Conservation (phyloP, 1,140 invertebrate genomes). For the Parasteatoda tepidariorum region DNA sequence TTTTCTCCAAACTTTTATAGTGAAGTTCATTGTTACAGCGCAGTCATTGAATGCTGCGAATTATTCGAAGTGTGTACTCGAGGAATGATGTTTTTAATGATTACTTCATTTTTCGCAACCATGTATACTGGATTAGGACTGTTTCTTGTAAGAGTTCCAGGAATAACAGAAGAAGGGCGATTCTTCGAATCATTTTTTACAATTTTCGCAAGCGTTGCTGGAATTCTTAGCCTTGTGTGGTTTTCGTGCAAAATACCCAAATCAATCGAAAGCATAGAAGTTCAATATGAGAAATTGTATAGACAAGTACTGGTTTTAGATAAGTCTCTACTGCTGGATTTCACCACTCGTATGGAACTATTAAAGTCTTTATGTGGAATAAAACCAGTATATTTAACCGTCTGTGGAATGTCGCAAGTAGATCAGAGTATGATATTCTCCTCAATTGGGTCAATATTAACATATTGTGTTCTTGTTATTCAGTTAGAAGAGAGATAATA, state of each 20-base stretch:
- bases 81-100: background rate
- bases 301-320: background rate
- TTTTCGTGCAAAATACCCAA: background rate
- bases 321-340: background rate
- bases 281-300: background rate
- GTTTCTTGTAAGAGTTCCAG: background rate
- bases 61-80: background rate
- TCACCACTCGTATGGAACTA: background rate
- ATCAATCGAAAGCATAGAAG: background rate
- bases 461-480: slow-evolving; percentile 13
- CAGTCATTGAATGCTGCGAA: background rate
- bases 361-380: background rate
- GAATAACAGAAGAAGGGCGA: too few relatives aligned
- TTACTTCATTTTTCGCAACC: background rate
- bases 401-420: background rate
- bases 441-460: background rate
- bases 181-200: background rate
- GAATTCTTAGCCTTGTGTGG: background rate
- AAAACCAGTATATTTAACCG: background rate
- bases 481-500: background rate
- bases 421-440: background rate
- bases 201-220: background rate
- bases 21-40: background rate
- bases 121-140: background rate
- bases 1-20: background rate